Conservation (phyloP, 2,113 vertebrate genomes). For the Porphyrio hochstetteri region DNA sequence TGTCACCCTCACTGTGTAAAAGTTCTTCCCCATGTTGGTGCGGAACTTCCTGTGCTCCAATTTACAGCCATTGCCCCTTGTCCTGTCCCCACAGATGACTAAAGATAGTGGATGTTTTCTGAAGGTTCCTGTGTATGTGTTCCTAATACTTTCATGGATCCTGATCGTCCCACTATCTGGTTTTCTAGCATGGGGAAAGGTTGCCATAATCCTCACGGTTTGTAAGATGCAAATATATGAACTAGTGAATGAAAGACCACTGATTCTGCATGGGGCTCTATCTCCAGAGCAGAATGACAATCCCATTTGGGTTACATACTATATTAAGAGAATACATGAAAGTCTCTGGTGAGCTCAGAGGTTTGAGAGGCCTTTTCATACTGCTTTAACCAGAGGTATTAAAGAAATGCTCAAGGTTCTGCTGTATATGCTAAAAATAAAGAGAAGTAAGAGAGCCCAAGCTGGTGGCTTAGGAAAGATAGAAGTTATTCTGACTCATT, state of each 20-base stretch:
- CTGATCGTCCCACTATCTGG: background rate
- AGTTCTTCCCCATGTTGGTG: no score
- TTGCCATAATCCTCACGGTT: background rate
- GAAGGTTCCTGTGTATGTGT: background rate
- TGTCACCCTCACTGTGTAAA: no score
- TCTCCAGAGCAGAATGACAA: background rate
- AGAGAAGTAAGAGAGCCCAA: background rate
- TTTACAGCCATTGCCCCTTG: no score
- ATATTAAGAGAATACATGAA: background rate
- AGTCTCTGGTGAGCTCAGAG: background rate
- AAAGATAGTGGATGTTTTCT: background rate
- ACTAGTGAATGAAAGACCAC: background rate
- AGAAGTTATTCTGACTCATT: background rate
- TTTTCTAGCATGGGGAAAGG: background rate
- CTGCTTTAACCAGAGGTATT: background rate
- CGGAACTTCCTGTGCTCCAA: no score
- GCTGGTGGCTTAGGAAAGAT: background rate
- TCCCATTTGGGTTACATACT: background rate
- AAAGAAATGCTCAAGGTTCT: background rate
- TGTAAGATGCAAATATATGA: background rate
- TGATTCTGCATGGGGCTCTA: background rate
- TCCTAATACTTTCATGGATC: accelerated
- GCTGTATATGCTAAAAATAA: background rate
- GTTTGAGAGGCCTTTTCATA: background rate
- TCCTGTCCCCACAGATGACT: no score